Percentiles rank a stretch among this genome's conserved stretches.
These are phyloP conservation scores for Rhadina sibilatrix DNA, from an alignment of 2,113 vertebrate species.

Conservation along the genomic window DNA sequence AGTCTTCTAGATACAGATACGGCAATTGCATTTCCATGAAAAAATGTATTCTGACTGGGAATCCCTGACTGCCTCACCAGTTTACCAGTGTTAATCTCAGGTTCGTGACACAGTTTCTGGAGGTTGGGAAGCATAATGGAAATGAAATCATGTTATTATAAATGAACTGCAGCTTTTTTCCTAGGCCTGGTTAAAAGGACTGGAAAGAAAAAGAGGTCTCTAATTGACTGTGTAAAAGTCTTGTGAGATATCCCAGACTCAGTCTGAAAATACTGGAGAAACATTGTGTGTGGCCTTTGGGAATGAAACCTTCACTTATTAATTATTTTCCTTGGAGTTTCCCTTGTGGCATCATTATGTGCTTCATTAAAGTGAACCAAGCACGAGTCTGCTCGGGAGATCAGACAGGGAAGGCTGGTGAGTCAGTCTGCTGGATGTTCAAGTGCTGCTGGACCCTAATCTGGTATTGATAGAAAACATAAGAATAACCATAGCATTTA, in stretches of 20 bases:
- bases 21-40: background rate
- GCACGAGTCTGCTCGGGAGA: background rate
- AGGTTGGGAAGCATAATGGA: background rate
- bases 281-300: background rate
- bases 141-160: background rate
- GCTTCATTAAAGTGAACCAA: conserved; percentile 22
- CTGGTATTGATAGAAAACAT: background rate
- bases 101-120: background rate
- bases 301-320: conserved; percentile 12
- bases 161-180: conserved; percentile 6
- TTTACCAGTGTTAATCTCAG: background rate
- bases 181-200: background rate
- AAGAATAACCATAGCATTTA: background rate
- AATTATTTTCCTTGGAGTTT: conserved; percentile 42
- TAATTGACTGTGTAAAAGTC: background rate
- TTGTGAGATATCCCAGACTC: conserved; percentile 12
- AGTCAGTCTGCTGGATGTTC: background rate
- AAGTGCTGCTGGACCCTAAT: background rate
- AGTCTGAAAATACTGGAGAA: conserved; percentile 2
- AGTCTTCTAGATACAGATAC: background rate
- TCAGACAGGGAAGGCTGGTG: background rate
- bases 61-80: background rate
- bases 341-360: conserved; percentile 36
- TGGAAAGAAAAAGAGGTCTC: background rate
- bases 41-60: background rate